Percentiles rank a stretch among this genome's conserved stretches.
phyloP scores from a whole-genome alignment of 2,113 vertebrate species.

The Lathamus discolor region DNA sequence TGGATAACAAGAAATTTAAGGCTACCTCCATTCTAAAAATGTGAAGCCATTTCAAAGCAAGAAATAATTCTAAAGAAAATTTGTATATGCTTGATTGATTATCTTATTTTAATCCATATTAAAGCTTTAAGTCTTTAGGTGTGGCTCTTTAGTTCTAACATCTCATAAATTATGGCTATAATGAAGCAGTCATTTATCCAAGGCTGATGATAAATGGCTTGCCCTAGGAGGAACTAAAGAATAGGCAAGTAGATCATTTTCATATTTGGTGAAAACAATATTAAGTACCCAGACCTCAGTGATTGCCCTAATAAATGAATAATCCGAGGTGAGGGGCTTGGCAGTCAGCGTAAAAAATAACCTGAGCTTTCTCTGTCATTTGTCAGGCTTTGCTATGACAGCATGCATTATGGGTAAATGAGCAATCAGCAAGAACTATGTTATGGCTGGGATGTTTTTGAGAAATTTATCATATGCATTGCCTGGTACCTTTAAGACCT shows the following conservation, averaged over 20 bases:
- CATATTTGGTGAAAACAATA: constrained; percentile 92
- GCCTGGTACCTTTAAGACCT: constrained; percentile 86
- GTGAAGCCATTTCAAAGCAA: constrained; percentile 69
- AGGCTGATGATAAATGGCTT: constrained; percentile 87
- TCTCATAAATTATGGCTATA: constrained; percentile 88
- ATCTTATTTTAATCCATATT: constrained; percentile 86
- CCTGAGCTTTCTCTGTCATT: constrained; percentile 86
- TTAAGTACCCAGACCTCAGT: constrained; percentile 85
- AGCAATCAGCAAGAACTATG: constrained; percentile 89
- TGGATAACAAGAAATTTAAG: constrained; percentile 46
- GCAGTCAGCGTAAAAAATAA: constrained; percentile 89
- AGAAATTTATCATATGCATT: constrained; percentile 87
- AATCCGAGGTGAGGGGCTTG: constrained; percentile 88
- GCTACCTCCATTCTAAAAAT: constrained; percentile 44
- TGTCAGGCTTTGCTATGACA: constrained; percentile 89
- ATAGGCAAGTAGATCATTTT: constrained; percentile 92
- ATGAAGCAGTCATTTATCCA: constrained; percentile 91
- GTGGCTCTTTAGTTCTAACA: constrained; percentile 86
- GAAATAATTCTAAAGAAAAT: constrained; percentile 77
- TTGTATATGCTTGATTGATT: constrained; percentile 84
- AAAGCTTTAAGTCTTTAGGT: constrained; percentile 87
- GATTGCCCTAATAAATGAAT: constrained; percentile 90
- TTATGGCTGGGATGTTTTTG: constrained; percentile 87
- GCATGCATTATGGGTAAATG: constrained; percentile 91
- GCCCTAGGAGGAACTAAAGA: constrained; percentile 85